phyloP scores from a whole-genome alignment of 2,113 vertebrate genomes.

The Salvator merianae region DNA sequence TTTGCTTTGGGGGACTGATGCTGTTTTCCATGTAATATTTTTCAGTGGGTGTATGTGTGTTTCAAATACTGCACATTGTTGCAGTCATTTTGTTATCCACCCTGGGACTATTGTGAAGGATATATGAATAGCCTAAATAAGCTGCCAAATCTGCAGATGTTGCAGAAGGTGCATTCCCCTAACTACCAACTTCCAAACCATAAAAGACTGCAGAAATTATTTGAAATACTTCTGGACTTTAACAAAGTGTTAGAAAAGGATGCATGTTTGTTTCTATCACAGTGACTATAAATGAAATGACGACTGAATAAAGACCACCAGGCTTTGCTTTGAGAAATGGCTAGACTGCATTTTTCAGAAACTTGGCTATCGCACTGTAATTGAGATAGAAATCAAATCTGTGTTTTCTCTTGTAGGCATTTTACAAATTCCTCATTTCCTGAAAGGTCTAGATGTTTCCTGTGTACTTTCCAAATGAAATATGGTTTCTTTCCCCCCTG shows the following conservation, averaged over 20 bases:
- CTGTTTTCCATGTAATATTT: too few species aligned
- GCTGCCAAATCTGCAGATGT: background rate
- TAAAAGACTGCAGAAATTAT: background rate
- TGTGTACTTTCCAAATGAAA: conserved; percentile 17
- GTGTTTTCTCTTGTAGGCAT: background rate
- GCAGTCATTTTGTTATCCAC: too few species aligned
- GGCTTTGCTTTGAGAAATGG: background rate
- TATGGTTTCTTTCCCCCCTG: background rate
- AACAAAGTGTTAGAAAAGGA: background rate
- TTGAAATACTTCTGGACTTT: background rate
- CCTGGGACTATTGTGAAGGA: too few species aligned
- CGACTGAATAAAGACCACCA: background rate
- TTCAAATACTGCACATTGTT: too few species aligned
- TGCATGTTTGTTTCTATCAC: background rate
- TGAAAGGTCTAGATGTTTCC: conserved; percentile 7
- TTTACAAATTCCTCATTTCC: conserved; percentile 20
- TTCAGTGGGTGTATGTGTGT: too few species aligned
- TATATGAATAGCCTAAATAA: background rate
- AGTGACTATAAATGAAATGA: background rate
- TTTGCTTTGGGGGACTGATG: too few species aligned
- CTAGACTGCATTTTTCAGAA: background rate
- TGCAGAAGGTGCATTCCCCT: background rate
- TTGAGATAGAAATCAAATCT: conserved; percentile 1
- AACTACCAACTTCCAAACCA: background rate
- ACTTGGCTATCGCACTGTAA: background rate